Evolutionary conservation across 2,113 vertebrate genomes (phyloP), one percentile per base, ranked within the genome.

Genomic region (Brachypodius melanocephalos): DNA sequence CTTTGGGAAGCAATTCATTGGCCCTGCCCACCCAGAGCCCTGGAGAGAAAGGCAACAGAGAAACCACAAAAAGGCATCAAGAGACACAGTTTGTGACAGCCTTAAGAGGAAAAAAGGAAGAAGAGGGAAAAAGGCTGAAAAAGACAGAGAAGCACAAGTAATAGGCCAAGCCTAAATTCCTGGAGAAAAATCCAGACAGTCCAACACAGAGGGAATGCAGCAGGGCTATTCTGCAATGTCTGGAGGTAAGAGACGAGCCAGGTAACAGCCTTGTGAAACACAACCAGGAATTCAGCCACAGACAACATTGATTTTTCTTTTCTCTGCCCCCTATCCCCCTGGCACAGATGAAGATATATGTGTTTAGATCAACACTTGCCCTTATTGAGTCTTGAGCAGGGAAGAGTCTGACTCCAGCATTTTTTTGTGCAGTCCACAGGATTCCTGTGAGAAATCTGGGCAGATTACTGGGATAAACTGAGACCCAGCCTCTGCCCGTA

Each of bases 381-480:
- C 69, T 93, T 93, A 75, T 40, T 81, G 85, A 96, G 69, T 82
- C 91, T 84, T 58, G 49, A 95, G 71, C 84, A 91, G 55, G 89
- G 79, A 90, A 91, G 61, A 45, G 81, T 87, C 90, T 96, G 95
- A 96, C 59, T 95, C 40, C 78, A 96, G 71, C 65, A 78, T 81
- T 93, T 88, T 48, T 93, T 93, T 38, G 61, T 54, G 68, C 40
- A 61, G 65, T 46, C 73, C 83, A 40, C 19, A 48, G 46, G 85
- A 93, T 55, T 74, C 65, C 54, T 55, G 45, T 0, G 3, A 25
- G 3, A 62, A 66, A 57, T 46, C n/a, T 22, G 28, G 31, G 52
- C 74, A 86, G 80, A 77, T 95, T 76, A 95, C 83, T 34, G 21
- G 51, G 46, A 94, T 82, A 94, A 84, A 88, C 85, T 91, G 93